Percentiles rank a stretch among this genome's conserved stretches.
phyloP scores from a whole-genome alignment of 2,888 invertebrate species.

The Drosophila buzzatii region DNA sequence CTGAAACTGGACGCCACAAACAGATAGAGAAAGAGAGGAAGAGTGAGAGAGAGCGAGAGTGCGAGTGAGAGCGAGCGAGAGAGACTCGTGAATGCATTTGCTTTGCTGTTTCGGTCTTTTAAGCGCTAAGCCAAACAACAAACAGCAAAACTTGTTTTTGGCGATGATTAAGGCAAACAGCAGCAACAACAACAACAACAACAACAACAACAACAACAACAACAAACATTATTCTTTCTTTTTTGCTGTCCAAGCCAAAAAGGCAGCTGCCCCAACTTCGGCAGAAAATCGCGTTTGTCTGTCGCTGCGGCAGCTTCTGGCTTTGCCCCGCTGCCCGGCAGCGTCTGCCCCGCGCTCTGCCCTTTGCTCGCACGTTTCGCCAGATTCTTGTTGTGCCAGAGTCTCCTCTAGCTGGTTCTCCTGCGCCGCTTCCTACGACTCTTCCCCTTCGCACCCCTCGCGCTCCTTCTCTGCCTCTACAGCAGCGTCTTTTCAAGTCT shows the following conservation, averaged over 20 bases:
- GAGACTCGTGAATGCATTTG: constrained; percentile 6
- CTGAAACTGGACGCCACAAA: constrained; percentile 18
- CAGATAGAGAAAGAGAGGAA: not conserved
- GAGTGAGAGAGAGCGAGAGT: not conserved
- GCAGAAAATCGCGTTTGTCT: constrained; percentile 3
- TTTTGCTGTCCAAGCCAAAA: constrained; percentile 19
- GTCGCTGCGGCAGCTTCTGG: constrained; percentile 29
- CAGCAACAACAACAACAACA: constrained; percentile 30
- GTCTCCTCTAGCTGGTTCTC: not conserved
- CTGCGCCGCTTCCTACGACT: not conserved
- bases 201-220: no score
- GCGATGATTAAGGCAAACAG: constrained; percentile 64
- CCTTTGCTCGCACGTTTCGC: not conserved
- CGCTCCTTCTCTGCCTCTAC: not conserved
- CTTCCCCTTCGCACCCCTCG: not conserved
- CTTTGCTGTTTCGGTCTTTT: constrained; percentile 44
- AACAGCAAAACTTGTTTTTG: constrained; percentile 66
- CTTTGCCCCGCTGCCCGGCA: not conserved
- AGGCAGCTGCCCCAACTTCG: constrained; percentile 41
- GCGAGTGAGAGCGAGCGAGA: not conserved
- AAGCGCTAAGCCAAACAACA: constrained; percentile 50
- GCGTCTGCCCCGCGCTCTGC: not conserved
- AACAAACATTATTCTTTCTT: not conserved
- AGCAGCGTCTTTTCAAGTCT: not conserved
- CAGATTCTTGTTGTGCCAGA: not conserved